Conservation (phyloP, 23 tunicate genomes). For the Trididemnum clinides region DNA sequence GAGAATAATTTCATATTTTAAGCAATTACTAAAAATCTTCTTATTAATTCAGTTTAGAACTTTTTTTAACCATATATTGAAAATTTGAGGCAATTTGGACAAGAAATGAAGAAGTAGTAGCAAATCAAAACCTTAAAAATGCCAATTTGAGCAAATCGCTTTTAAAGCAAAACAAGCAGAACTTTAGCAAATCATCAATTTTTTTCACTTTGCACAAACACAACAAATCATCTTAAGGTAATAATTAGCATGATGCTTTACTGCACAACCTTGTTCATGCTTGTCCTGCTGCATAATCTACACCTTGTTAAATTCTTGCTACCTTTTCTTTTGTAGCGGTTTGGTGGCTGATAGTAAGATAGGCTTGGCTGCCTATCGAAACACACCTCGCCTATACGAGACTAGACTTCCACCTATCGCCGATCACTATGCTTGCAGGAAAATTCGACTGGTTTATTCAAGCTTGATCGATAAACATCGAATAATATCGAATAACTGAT, state of each 20-base stretch:
- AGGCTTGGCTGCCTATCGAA: no score
- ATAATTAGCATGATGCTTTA: no score
- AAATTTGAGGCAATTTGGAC: not conserved
- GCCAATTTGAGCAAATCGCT: constrained; percentile 5
- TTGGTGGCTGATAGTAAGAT: not conserved
- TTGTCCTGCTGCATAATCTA: not conserved
- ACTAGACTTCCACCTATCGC: no score
- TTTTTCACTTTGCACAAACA: not conserved
- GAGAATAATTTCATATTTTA: not conserved
- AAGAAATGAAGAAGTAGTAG: constrained; percentile 6
- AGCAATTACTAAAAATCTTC: not conserved
- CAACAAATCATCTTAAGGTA: no score
- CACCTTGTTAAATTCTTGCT: not conserved
- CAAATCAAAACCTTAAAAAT: not conserved
- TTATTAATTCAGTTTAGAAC: not conserved
- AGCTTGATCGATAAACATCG: no score
- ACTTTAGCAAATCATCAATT: not conserved
- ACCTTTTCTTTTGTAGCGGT: not conserved
- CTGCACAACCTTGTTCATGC: not conserved
- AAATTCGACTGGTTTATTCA: no score
- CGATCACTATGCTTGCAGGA: no score
- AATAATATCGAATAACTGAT: no score
- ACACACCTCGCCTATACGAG: no score
- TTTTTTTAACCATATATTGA: not conserved
- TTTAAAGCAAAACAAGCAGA: not conserved